phyloP scores from a whole-genome alignment of 1,140 invertebrate species.

The Neodiprion pinetum region DNA sequence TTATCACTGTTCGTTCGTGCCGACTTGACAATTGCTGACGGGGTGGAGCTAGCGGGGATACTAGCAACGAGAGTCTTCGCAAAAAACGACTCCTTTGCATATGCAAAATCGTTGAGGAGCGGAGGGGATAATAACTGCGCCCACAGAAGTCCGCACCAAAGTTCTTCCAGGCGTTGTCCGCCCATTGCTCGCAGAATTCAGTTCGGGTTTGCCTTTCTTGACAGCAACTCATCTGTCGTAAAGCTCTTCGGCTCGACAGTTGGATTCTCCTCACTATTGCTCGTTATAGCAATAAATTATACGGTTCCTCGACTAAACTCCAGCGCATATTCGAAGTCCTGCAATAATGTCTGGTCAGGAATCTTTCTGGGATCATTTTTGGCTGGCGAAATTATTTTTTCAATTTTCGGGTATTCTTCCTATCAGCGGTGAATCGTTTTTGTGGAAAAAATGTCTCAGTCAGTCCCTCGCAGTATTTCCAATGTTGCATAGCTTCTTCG shows the following conservation, averaged over 20 bases:
- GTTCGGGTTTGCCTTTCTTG: not conserved
- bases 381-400: not conserved
- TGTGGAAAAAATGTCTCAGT: not conserved
- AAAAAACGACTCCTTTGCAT: too few relatives aligned
- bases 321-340: not conserved
- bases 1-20: too few relatives aligned
- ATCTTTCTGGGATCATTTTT: not conserved
- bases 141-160: not conserved
- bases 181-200: not conserved
- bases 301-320: not conserved
- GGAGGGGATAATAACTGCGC: not conserved
- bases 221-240: not conserved
- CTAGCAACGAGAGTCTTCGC: too few relatives aligned
- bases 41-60: too few relatives aligned
- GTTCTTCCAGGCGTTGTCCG: not conserved
- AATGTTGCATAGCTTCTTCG: not conserved
- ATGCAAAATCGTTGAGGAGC: not conserved
- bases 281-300: too few relatives aligned
- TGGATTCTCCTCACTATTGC: too few relatives aligned
- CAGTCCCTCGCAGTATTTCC: not conserved
- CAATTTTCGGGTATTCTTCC: not conserved
- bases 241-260: not conserved
- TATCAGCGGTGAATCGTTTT: not conserved
- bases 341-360: not conserved
- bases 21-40: too few relatives aligned